Evolutionary conservation across 2,888 invertebrate genomes (phyloP), one percentile per base, ranked within the genome.

Genomic region (Thysanoteuthis rhombus): DNA sequence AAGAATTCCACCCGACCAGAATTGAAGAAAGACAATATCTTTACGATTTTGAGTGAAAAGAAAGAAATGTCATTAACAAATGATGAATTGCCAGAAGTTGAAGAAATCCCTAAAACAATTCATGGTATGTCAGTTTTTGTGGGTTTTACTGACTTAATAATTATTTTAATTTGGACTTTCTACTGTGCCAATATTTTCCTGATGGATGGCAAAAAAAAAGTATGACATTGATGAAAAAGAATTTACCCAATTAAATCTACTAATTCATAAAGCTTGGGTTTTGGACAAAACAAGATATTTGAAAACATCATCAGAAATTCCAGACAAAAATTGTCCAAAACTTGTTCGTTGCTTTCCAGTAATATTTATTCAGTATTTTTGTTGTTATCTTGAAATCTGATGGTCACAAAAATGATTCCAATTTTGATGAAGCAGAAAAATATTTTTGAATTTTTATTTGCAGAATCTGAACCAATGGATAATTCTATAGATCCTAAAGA

Each of bases 21-120:
- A 25, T 93, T 94, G 25, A 94, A 94, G 0, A 94, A 94, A 42
- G 93, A 93, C 39, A 94, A 94, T 39, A 93, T 93, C 38, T 93
- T 93, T 47, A 90, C 93, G 12, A 47, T 91, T 10, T 58, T 93
- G 25, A 47, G 38, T 93, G 91, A 36, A 45, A 45, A 25, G 89
- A 92, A 91, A 89, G 93, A 39, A 89, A 58, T 52, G 52, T 25
- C 75, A 47, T 45, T 25, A 32, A 90, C 93, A 1, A 92, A 45
- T 39, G 93, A 93, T 93, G 95, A 94, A 47, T 93, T 94, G 45
- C 94, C 94, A n/a, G 95, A 94, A 89, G 92, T 94, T 45, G 93
- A 47, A 52, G 93, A 93, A 47, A 93, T 47, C 8, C 52, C 39
- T 25, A 45, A 45, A 47, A 47, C 47, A 47, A n/a, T 93, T 93